Evolutionary conservation across 2,797 vertebrate species (phyloP), one percentile per base, ranked within the genome.

Genomic region (Myripristis jacobus): DNA sequence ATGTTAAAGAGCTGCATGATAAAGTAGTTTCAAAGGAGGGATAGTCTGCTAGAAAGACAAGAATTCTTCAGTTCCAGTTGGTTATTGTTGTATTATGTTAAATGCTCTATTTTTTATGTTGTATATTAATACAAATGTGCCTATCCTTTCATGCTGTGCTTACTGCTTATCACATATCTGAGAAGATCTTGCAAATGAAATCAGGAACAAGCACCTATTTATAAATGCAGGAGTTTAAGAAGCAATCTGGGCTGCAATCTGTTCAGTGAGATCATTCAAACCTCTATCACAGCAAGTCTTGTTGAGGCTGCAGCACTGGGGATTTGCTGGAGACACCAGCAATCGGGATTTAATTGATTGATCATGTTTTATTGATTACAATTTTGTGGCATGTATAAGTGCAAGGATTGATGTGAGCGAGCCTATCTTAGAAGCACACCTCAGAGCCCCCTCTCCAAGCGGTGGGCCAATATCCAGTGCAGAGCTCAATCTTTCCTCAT

Each of bases 241-340:
- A 53, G 81, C 92, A 94, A 92, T 92, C 91, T 93, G 92, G 87
- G 72, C 78, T 43, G 87, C 89, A 93, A 89, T 91, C 91, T 94
- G 90, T 89, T 94, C 75, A 64, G 71, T 67, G 80, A 90, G 84
- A 89, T 89, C 90, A 87, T 90, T 88, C 82, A 87, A 77, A 81
- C 78, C 56, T 77, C 77, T 82, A 81, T 74, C 73, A 57, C 73
- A 77, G 67, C 29, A 27, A 73, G 71, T 79, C 68, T 69, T 80
- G 80, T 62, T 68, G 83, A 86, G 46, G 75, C 69, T 41, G 68
- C 79, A 70, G 70, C 60, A 65, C 41, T 8, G 44, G 46, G 61
- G 71, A 19, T 54, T 74, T 56, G 67, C 54, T 57, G 59, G 75
- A n/a, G 52, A 75, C 67, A 64, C 57, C 41, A 41, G 65, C 67